Evolutionary conservation across 2,797 vertebrate species (phyloP), one percentile per base, ranked within the genome.

Genomic region (Bradypus variegatus): DNA sequence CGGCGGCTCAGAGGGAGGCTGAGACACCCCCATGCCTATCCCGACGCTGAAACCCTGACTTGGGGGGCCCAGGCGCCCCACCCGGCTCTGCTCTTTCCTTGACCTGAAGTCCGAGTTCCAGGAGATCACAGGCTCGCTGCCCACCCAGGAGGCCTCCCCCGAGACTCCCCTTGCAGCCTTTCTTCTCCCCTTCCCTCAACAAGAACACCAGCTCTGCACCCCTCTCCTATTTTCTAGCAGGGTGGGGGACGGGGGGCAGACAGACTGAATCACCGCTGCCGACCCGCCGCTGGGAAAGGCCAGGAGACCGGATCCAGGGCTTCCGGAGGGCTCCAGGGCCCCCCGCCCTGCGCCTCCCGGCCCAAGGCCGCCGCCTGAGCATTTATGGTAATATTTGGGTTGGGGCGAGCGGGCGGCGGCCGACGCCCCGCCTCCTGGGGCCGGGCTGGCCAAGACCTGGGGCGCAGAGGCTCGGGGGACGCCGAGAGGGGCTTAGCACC

Each of bases 371-470:
- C 95, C 69, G 95, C 96, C 94, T 97, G 96, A 94, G 95, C 97
- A 97, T 98, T 97, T 97, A 97, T 97, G 97, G 97, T 97, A 96
- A 97, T 97, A 96, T 97, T 98, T 97, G 97, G 94, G 64, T 95
- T 95, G 95, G 94, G 93, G 91, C 16, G 29, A 38, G 77, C 45
- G n/a, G 3, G 36, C 14, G 27, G 36, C 15, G 0, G 89, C 95
- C 73, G 21, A 84, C n/a, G 90, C 94, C 85, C 94, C 95, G 86
- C 96, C 96, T 86, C 41, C 75, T 58, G n/a, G 3, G 36, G 89
- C 85, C 88, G 29, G 67, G 8, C 82, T 0, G 33, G 72, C 38
- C 94, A 1, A 82, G 85, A 89, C 72, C 84, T 72, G 50, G 72
- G 80, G 84, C 38, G 33, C 79, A 4, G 7, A 14, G 65, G 60